Base-by-base conservation (phyloP, 2,113 vertebrate genomes). In the Capreolus pygargus region DNA sequence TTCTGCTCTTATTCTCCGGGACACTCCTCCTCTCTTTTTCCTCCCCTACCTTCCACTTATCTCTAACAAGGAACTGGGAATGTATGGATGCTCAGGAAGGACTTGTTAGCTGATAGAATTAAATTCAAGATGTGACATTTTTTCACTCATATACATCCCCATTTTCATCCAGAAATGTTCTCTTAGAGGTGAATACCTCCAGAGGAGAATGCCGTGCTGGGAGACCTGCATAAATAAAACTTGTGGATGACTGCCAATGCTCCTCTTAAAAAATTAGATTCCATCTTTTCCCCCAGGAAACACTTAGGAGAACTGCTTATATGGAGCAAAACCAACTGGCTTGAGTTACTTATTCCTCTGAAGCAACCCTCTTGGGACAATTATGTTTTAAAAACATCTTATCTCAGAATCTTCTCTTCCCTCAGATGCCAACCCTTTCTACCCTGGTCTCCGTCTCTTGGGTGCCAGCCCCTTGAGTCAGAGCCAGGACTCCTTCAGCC, bases 341-440 rank as follows among this genome's bases (percentile, higher is more conserved):
- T 88, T 92, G 95, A 79, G 43, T 76, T 96, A 79, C 70, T 93
- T 93, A 91, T n/a, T 70, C 82, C 81, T 70, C 45, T 27, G 43
- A 78, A 88, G 55, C 50, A 52, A 86, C 11, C 13, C 74, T 91
- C 93, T 84, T 33, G 93, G 88, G 91, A 97, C 39, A 89, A 47
- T 78, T 36, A 45, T 90, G 86, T 83, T 93, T 94, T 79, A 79
- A 92, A 97, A 95, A 55, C 52, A 85, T 89, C 52, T 97, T 96
- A 85, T 94, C 94, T 91, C 93, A 91, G 89, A 92, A 94, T 78
- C 86, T 89, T 89, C 91, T 97, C 52, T 94, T 14, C 11, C 16
- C n/a, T 17, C 14, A 30, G 43, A 94, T 91, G 67, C 64, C 67
- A 93, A 28, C n/a, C 19, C 64, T 17, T 94, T 21, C 23, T 58